Evolutionary conservation across 2,797 vertebrate genomes (phyloP).

Genomic region (Serranus cabrilla): DNA sequence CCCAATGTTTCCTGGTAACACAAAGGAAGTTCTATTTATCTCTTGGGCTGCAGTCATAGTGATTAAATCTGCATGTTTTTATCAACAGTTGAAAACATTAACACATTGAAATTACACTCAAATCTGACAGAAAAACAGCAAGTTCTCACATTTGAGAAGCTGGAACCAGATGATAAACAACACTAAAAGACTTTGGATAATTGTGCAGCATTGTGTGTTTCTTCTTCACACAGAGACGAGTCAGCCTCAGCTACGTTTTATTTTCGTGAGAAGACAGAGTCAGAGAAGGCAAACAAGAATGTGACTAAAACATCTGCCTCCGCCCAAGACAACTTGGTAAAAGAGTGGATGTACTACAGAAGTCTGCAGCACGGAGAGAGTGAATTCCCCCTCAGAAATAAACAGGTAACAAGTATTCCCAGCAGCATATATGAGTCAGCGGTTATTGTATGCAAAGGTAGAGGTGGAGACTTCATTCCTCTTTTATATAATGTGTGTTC

Average conservation of each 20-base stretch:
- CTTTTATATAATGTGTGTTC: background rate
- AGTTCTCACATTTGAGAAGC: no score
- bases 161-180: no score
- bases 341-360: slow-evolving; percentile 93
- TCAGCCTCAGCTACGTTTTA: slow-evolving; percentile 94
- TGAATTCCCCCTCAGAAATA: slow-evolving; percentile 86
- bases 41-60: background rate
- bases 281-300: slow-evolving; percentile 60
- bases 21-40: background rate
- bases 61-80: background rate
- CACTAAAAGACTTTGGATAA: background rate
- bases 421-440: no score
- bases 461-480: background rate
- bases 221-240: slow-evolving; percentile 85
- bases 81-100: no score
- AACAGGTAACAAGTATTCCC: slow-evolving; percentile 85
- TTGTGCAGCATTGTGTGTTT: background rate
- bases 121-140: no score
- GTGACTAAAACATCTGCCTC: slow-evolving; percentile 34
- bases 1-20: no score
- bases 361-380: slow-evolving; percentile 82
- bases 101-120: no score
- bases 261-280: slow-evolving; percentile 78
- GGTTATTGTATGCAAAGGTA: background rate
- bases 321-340: slow-evolving; percentile 70